Evolutionary conservation across 2,797 vertebrate genomes (phyloP), one percentile per base, ranked within the genome.

Genomic region (Scarus forsteni): DNA sequence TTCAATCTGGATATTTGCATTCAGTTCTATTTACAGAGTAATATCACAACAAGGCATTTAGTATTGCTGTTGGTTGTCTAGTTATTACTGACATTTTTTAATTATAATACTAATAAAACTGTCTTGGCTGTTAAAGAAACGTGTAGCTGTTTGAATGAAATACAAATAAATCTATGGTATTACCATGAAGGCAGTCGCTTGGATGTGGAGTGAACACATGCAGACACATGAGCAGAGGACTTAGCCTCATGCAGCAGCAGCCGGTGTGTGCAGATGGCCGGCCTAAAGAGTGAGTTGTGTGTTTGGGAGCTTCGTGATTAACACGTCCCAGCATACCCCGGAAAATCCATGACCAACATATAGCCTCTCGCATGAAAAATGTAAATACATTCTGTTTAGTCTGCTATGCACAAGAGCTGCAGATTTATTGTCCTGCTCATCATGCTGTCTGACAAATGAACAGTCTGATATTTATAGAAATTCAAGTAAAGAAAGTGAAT

Each of bases 201-300:
- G n/a, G 18, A 39, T 42, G 65, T 39, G n/a, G 68, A 73, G 34
- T 59, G 14, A 56, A 55, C 49, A 19, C 45, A 67, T 35, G 19
- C 52, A 70, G 70, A 58, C 65, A 64, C 57, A 51, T 57, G 51
- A 79, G 68, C 38, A 65, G 73, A 60, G 65, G 67, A 70, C 71
- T 84, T 44, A 61, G 77, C 70, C 66, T 76, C 60, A 61, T 51
- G 77, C 49, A 61, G 81, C 71, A 89, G 87, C 92, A 94, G 93
- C 90, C 73, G 88, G 90, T 35, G 78, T 49, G 72, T 91, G 71
- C 94, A 95, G 94, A 94, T 93, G 93, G 94, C 66, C 10, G 70
- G 89, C 76, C 81, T 87, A 73, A 27, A 71, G 84, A 86, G 86
- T 80, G 85, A 88, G 93, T 91, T 90, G 87, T 71, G 85, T 73